These are phyloP conservation scores for Bovichtus variegatus DNA, from an alignment of 2,797 vertebrate species.

Conservation along the genomic window DNA sequence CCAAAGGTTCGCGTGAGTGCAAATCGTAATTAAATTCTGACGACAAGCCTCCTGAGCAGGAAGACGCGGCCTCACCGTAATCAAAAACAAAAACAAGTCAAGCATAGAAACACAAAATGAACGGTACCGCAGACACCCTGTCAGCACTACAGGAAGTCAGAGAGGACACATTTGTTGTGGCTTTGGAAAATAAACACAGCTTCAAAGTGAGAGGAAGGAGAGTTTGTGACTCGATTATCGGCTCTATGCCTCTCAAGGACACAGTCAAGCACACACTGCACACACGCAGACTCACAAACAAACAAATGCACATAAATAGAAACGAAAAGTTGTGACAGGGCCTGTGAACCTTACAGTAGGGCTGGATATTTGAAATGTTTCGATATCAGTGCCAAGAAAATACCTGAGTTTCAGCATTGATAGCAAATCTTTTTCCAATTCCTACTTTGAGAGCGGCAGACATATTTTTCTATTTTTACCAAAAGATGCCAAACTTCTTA, in stretches of 20 bases:
- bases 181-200: slow-evolving; percentile 20
- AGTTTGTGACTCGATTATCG: slow-evolving; percentile 24
- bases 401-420: not conserved
- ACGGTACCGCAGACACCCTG: not conserved
- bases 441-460: not conserved
- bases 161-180: slow-evolving; percentile 7
- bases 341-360: not conserved
- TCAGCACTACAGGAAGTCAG: slow-evolving; percentile 12
- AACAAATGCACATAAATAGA: not conserved
- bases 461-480: not conserved
- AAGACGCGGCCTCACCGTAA: slow-evolving; percentile 10
- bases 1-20: slow-evolving; percentile 24
- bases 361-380: not conserved
- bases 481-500: not conserved
- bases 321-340: not conserved
- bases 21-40: slow-evolving; percentile 43
- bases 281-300: slow-evolving; percentile 2
- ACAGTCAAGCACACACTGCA: not conserved
- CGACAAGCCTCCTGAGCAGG: slow-evolving; percentile 19
- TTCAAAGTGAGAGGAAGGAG: not conserved
- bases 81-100: slow-evolving; percentile 28
- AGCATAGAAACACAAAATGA: slow-evolving; percentile 28
- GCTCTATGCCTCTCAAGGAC: not conserved
- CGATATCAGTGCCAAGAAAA: not conserved
- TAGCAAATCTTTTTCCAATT: not conserved